These are phyloP conservation scores for Sanderia malayensis DNA, from an alignment of 30 jellyfish, hydroid and myxozoan species.

Conservation along the genomic window DNA sequence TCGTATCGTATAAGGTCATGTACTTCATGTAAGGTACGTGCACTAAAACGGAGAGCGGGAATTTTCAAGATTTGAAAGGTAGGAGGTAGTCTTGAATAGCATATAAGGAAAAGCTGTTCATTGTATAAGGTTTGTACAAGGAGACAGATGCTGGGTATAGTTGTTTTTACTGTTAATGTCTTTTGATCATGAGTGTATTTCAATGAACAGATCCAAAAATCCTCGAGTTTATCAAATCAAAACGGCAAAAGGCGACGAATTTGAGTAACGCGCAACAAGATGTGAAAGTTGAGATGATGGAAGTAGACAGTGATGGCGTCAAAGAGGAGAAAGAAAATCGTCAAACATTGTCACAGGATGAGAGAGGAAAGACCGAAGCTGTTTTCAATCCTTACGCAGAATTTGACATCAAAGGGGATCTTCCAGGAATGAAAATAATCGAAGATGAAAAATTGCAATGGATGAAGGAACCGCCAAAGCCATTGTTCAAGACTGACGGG, in stretches of 20 bases:
- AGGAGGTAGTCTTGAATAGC: no score
- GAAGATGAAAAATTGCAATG: conserved; percentile 86
- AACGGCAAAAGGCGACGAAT: background rate
- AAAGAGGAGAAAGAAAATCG: background rate
- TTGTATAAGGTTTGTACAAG: no score
- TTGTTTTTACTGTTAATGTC: no score
- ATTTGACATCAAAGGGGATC: conserved; percentile 59
- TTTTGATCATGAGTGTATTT: no score
- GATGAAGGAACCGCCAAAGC: conserved; percentile 55
- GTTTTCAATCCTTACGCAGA: conserved; percentile 64
- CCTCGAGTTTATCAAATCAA: background rate
- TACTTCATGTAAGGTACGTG: no score
- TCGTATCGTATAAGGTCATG: no score
- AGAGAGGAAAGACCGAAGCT: background rate
- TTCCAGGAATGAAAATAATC: conserved; percentile 65
- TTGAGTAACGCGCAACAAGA: background rate
- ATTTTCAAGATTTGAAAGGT: no score
- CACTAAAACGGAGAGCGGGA: no score
- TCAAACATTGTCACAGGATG: background rate
- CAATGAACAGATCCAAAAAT: conserved; percentile 22
- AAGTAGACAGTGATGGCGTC: background rate
- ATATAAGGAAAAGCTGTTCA: no score
- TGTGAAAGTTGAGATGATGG: background rate
- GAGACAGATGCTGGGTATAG: no score
- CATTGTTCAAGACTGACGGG: background rate